Evolutionary conservation across 2,888 invertebrate species (phyloP).

Genomic region (Calliopum simillimum): DNA sequence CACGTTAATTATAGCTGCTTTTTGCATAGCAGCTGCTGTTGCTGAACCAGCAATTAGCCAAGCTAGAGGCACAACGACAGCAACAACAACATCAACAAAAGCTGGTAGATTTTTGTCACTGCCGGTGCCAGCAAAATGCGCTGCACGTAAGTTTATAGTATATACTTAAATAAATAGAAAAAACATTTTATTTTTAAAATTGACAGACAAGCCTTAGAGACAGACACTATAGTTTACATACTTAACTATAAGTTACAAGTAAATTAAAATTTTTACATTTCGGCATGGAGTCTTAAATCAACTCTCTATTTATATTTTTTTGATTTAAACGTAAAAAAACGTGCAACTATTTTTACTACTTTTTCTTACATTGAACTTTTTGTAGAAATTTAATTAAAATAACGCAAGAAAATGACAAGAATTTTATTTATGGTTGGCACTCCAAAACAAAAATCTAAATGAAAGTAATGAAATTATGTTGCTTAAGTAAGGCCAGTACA

Average conservation of each 20-base stretch:
- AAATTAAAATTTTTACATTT: neutral
- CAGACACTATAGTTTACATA: neutral
- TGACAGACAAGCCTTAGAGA: too few species aligned
- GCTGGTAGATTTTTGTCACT: slow-evolving; percentile 87
- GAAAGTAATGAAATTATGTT: too few species aligned
- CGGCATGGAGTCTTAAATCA: neutral
- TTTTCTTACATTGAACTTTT: too few species aligned
- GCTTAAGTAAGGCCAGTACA: too few species aligned
- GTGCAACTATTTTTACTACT: slow-evolving; percentile 3
- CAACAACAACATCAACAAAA: slow-evolving; percentile 72
- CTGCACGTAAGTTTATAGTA: slow-evolving; percentile 78
- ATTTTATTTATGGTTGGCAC: too few species aligned
- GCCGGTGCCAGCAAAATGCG: slow-evolving; percentile 84
- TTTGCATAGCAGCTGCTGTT: slow-evolving; percentile 71
- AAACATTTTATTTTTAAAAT: too few species aligned
- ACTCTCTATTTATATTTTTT: neutral
- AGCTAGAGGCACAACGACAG: slow-evolving; percentile 72
- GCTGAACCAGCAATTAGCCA: slow-evolving; percentile 71
- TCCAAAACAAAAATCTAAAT: too few species aligned
- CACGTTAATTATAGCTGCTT: slow-evolving; percentile 73
- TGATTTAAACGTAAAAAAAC: neutral
- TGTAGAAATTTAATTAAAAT: too few species aligned
- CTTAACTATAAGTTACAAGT: neutral
- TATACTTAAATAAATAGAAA: too few species aligned
- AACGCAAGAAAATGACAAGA: too few species aligned